Base-by-base conservation (phyloP, 2,888 invertebrate species). In the Sabatieria punctata region DNA sequence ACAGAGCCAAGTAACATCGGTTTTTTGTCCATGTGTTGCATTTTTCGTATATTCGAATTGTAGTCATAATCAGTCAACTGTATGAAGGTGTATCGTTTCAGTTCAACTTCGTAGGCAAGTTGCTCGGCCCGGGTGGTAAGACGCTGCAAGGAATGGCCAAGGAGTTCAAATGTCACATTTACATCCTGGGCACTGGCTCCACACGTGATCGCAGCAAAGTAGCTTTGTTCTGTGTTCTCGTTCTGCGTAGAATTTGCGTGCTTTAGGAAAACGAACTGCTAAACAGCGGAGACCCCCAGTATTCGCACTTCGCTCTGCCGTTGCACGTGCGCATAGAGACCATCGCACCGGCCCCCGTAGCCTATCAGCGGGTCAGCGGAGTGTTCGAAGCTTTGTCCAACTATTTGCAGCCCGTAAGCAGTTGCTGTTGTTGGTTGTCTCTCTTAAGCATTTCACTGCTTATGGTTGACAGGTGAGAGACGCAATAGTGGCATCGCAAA, bases 91-190 rank as follows among this genome's bases (percentile, higher is more conserved):
- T n/a, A n/a, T n/a, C n/a, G n/a, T 48, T 58, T 51, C 48, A 61
- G 58, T 64, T 64, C 53, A 64, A 64, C 50, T 64, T 60, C 49
- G 59, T 64, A 36, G 64, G 64, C 41, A 64, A 64, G 49, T 53
- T 64, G 8, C 55, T 64, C 21, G 64, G 64, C 25, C 64, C 61
- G 36, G 59, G 59, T 25, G 64, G 64, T 19, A 56, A 57, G 6
- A 64, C 61, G 24, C 53, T 64, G 37, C 61, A 64, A 47, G 55
- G 53, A 3, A 51, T 64, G 35, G 61, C 59, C 43, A 61, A 61
- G 45, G 52, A 53, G 6, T 56, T 53, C 52, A 62, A 61, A 42
- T 64, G 64, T 45, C 61, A 61, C 51, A 60, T 64, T 30, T 64
- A 58, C 53, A 56, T 64, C 38, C 54, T 64, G 15, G 64, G 64